Base-by-base conservation (phyloP, 2,113 vertebrate genomes). In the Megaleporinus macrocephalus region DNA sequence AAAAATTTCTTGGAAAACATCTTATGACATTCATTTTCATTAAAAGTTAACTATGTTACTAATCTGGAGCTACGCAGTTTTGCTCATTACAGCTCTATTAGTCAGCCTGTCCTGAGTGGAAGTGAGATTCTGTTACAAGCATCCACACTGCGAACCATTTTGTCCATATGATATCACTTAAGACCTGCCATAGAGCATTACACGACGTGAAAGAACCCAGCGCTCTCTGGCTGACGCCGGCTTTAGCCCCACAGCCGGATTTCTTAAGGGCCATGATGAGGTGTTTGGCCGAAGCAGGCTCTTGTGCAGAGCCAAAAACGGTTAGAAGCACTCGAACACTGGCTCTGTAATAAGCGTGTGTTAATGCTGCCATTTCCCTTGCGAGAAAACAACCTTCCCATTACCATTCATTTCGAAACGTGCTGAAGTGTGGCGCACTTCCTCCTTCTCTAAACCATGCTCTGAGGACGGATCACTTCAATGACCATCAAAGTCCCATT, bases 221-320 rank as follows among this genome's bases (percentile, higher is more conserved):
- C 24, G 26, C 47, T 68, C 59, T 78, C 63, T 81, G 79, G 79
- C 79, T 66, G 47, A 85, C 71, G 75, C 73, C 30, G 76, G 75
- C 71, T 69, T 79, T 71, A 62, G 26, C 55, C 49, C 59, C 59
- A 36, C 59, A 44, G 72, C 55, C 68, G 68, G 69, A 2, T 63
- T 76, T 77, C 70, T 26, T 76, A 49, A 73, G 73, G 53, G 68
- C 78, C 84, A 36, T 51, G 61, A 72, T 49, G 78, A 77, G 81
- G 76, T 80, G 80, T 83, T 84, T 80, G 63, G 79, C 51, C 77
- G 75, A 82, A 84, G 63, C 72, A 73, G 61, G 51, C 72, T n/a
- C 80, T 68, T 1, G 16, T 83, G 62, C 59, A 63, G 61, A 62
- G 83, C 76, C 80, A 82, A 62, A 84, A 82, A 73, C 76, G 30